Conservation (phyloP, 1,140 invertebrate genomes). For the Platyura marginata region DNA sequence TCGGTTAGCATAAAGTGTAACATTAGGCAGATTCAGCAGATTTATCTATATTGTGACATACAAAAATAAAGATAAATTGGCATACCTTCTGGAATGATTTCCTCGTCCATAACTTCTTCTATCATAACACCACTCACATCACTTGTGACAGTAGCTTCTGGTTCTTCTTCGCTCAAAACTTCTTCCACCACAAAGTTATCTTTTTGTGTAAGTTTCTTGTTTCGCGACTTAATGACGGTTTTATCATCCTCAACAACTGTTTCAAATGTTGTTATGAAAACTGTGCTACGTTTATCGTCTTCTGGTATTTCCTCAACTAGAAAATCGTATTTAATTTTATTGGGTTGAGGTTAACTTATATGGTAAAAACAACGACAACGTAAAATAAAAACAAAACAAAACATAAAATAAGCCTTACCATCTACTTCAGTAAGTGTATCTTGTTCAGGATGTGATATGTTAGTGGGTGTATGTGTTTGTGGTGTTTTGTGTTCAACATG, state of each 20-base stretch:
- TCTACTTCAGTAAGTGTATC: constrained; percentile 16
- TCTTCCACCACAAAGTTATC: constrained; percentile 23
- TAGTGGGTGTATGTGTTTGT: constrained; percentile 14
- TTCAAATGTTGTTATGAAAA: constrained; percentile 23
- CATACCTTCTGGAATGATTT: constrained; percentile 6
- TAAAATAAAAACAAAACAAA: constrained; percentile 4
- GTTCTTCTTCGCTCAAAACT: constrained; percentile 22
- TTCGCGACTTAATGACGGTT: constrained; percentile 18
- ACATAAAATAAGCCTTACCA: constrained; percentile 19
- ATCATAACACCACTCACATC: constrained; percentile 3
- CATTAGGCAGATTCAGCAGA: too few relatives aligned
- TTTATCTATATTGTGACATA: too few relatives aligned
- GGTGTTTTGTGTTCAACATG: constrained; percentile 8
- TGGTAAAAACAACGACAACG: neutral
- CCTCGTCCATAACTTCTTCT: constrained; percentile 14
- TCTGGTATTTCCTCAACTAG: neutral
- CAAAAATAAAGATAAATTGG: too few relatives aligned
- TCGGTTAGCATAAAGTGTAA: too few relatives aligned
- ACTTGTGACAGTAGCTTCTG: neutral
- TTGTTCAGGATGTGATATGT: neutral
- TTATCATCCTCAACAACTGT: constrained; percentile 19
- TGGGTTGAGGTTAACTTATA: neutral
- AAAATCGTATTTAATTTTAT: neutral
- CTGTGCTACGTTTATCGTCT: constrained; percentile 3
- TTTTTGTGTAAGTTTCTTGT: constrained; percentile 17